Percentiles rank a stretch among this genome's conserved stretches.
phyloP scores from a whole-genome alignment of 2,113 vertebrate species.

The Phoxinus phoxinus region DNA sequence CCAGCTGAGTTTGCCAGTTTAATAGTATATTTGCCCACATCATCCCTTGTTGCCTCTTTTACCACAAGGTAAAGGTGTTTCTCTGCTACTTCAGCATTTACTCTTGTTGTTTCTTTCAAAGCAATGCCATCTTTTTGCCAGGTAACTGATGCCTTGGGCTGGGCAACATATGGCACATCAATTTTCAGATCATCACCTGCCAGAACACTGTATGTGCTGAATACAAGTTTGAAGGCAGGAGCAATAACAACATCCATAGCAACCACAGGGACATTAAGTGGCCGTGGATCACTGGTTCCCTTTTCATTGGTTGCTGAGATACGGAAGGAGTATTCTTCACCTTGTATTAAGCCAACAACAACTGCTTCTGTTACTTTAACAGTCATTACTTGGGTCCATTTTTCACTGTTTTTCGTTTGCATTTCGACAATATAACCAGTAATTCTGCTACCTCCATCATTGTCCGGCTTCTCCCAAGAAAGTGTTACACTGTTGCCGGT shows the following conservation, averaged over 20 bases:
- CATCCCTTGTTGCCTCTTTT: conserved; percentile 93
- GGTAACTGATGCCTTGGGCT: conserved; percentile 83
- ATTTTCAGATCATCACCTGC: conserved; percentile 96
- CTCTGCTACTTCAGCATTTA: conserved; percentile 88
- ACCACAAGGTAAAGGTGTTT: conserved; percentile 85
- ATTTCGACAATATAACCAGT: conserved; percentile 95
- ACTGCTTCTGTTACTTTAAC: conserved; percentile 90
- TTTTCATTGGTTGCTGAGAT: conserved; percentile 95
- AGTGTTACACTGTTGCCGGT: conserved; percentile 89
- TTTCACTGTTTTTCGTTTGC: conserved; percentile 95
- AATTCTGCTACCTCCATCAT: conserved; percentile 97
- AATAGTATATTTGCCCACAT: conserved; percentile 89
- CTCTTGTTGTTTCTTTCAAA: conserved; percentile 94
- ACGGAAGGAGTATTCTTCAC: conserved; percentile 96
- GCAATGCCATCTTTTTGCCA: conserved; percentile 89
- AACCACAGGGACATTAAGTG: conserved; percentile 88
- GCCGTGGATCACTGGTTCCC: conserved; percentile 92
- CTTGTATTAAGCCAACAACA: conserved; percentile 88
- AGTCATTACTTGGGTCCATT: conserved; percentile 90
- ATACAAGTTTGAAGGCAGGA: conserved; percentile 90
- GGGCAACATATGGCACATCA: conserved; percentile 90
- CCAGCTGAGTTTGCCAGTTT: conserved; percentile 88
- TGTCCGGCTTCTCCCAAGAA: conserved; percentile 96
- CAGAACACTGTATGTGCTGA: conserved; percentile 90
- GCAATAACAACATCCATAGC: conserved; percentile 93